Evolutionary conservation across 2,888 invertebrate species (phyloP).

Genomic region (Drosophila merina): DNA sequence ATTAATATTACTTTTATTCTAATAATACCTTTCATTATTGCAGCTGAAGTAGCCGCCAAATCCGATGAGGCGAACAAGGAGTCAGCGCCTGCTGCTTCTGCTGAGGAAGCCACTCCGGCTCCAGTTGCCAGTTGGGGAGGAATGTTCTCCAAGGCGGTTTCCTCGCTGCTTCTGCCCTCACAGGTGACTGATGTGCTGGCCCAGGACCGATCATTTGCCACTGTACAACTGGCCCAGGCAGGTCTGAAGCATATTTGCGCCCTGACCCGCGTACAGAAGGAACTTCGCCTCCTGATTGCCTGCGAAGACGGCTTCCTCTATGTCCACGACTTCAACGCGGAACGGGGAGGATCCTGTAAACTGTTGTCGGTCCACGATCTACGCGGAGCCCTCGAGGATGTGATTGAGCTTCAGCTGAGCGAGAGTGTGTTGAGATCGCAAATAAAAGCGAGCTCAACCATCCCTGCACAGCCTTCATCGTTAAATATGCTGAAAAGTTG

Average conservation of each 20-base stretch:
- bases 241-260: conserved; percentile 83
- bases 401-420: conserved; percentile 81
- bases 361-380: conserved; percentile 82
- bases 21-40: not conserved
- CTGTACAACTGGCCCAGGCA: conserved; percentile 81
- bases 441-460: conserved; percentile 44
- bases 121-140: conserved; percentile 78
- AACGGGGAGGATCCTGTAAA: conserved; percentile 82
- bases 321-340: conserved; percentile 82
- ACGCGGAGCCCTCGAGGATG: conserved; percentile 81
- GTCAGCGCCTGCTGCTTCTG: not conserved
- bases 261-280: conserved; percentile 81
- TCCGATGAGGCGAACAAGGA: conserved; percentile 50
- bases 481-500: conserved; percentile 66
- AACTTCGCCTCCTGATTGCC: conserved; percentile 81
- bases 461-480: conserved; percentile 47
- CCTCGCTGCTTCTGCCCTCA: conserved; percentile 82
- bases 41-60: conserved; percentile 67
- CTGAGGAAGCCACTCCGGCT: conserved; percentile 32
- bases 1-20: not conserved
- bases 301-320: conserved; percentile 84
- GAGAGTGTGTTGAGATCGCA: conserved; percentile 73
- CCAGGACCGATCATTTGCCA: conserved; percentile 84
- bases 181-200: conserved; percentile 83
- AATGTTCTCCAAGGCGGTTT: conserved; percentile 82